Evolutionary conservation across 2,113 vertebrate genomes (phyloP).

Genomic region (Mastomys coucha): DNA sequence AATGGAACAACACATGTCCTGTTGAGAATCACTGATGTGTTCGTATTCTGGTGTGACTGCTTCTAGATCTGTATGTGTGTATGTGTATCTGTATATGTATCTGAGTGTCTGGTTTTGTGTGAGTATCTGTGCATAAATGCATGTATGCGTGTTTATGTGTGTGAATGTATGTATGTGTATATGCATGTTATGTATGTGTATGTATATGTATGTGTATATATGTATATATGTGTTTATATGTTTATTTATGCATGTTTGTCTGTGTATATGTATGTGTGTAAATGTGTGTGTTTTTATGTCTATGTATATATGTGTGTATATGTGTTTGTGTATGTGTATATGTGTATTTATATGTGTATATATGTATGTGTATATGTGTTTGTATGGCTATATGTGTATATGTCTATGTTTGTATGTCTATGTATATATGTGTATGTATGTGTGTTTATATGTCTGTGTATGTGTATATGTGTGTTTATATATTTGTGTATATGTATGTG

Average conservation of each 20-base stretch:
- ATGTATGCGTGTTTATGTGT: neutral
- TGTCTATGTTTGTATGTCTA: neutral
- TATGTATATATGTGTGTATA: neutral
- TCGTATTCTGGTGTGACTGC: neutral
- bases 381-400: neutral
- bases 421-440: neutral
- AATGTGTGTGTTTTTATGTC: neutral
- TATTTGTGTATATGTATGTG: neutral
- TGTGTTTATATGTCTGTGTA: neutral
- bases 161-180: neutral
- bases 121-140: neutral
- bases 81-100: no score
- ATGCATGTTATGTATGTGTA: no score
- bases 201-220: neutral
- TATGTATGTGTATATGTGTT: neutral
- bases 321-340: neutral
- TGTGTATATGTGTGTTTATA: neutral
- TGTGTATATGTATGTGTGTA: neutral
- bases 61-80: neutral
- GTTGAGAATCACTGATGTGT: neutral
- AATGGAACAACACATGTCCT: neutral
- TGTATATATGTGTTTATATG: neutral
- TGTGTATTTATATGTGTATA: neutral
- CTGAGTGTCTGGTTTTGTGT: no score
- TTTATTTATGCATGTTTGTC: neutral